Percentiles rank a stretch among this genome's conserved stretches.
Evolutionary conservation across 37 sponge, comb jelly and placozoan genomes (phyloP).

Genomic region (Eunapius fragilis): DNA sequence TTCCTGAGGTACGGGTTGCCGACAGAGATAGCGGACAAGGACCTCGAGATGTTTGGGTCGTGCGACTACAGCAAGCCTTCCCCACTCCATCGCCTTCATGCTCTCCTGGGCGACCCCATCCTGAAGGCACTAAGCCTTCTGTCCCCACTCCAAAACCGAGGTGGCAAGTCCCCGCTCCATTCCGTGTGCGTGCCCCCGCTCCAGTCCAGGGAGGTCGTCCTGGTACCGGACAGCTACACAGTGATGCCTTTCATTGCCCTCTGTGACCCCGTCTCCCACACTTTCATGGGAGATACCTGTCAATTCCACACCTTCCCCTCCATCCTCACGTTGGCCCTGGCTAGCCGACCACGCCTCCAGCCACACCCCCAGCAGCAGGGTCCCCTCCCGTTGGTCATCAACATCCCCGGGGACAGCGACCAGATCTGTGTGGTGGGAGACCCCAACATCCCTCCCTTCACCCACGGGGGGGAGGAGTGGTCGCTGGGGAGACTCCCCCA

Average conservation of each 20-base stretch:
- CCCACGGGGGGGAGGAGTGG: slow-evolving; percentile 40
- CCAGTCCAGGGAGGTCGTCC: slow-evolving; percentile 4
- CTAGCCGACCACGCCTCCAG: too few species aligned
- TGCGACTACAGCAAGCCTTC: neutral
- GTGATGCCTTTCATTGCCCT: slow-evolving; percentile 49
- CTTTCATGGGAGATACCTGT: too few species aligned
- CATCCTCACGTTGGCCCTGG: too few species aligned
- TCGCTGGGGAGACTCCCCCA: slow-evolving; percentile 62
- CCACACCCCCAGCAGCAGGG: slow-evolving; percentile 53
- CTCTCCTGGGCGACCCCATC: slow-evolving; percentile 36
- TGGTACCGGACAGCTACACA: slow-evolving; percentile 67
- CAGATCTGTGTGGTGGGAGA: too few species aligned
- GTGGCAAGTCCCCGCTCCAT: too few species aligned
- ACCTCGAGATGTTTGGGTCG: slow-evolving; percentile 42
- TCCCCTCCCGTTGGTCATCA: slow-evolving; percentile 60
- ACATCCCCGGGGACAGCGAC: slow-evolving; percentile 65
- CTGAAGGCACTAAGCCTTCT: slow-evolving; percentile 12
- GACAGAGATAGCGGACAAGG: slow-evolving; percentile 27
- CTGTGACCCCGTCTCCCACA: too few species aligned
- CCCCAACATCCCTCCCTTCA: slow-evolving; percentile 62
- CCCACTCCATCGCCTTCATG: slow-evolving; percentile 31
- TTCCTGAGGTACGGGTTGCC: slow-evolving; percentile 34
- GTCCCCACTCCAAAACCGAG: too few species aligned
- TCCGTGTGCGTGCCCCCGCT: neutral
- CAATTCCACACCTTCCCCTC: too few species aligned